A percentile compares a stretch with the other conserved stretches of the same genome.
Evolutionary conservation across 92 coral and sea anemone genomes (phyloP).

Genomic region (Anthopleura xanthogrammica): DNA sequence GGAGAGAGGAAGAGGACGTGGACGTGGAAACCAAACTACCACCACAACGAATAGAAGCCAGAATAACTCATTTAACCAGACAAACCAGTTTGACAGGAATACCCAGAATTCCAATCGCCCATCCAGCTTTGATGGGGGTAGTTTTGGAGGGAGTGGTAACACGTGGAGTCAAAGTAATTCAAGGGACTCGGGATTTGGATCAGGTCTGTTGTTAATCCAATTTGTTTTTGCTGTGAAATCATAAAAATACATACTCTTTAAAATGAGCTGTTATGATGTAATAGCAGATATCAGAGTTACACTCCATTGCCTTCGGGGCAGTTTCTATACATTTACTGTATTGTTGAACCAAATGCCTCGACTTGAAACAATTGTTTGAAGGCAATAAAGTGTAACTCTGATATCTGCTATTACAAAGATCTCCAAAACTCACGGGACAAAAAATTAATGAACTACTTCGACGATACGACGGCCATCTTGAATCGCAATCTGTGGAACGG

Average conservation of each 20-base stretch:
- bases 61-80: slow-evolving; percentile 9
- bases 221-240: not conserved
- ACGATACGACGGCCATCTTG: too few relatives aligned
- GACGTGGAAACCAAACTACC: slow-evolving; percentile 21
- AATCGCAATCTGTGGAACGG: too few relatives aligned
- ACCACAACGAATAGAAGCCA: slow-evolving; percentile 10
- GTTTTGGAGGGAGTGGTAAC: slow-evolving; percentile 21
- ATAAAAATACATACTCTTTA: not conserved
- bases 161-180: slow-evolving; percentile 15
- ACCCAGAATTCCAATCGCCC: not conserved
- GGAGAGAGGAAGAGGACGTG: slow-evolving; percentile 11
- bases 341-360: too few relatives aligned
- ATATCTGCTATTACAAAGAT: too few relatives aligned
- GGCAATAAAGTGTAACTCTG: too few relatives aligned
- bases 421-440: too few relatives aligned
- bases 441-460: too few relatives aligned
- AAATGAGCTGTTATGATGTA: too few relatives aligned
- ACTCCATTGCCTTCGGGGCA: too few relatives aligned
- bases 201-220: slow-evolving; percentile 4
- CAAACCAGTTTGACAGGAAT: slow-evolving; percentile 9
- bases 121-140: not conserved
- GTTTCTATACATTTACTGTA: too few relatives aligned
- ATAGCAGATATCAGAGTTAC: too few relatives aligned
- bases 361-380: too few relatives aligned
- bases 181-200: slow-evolving; percentile 24